Evolutionary conservation across 2,113 vertebrate species (phyloP), one percentile per base, ranked within the genome.

Genomic region (Elaphurus davidianus): DNA sequence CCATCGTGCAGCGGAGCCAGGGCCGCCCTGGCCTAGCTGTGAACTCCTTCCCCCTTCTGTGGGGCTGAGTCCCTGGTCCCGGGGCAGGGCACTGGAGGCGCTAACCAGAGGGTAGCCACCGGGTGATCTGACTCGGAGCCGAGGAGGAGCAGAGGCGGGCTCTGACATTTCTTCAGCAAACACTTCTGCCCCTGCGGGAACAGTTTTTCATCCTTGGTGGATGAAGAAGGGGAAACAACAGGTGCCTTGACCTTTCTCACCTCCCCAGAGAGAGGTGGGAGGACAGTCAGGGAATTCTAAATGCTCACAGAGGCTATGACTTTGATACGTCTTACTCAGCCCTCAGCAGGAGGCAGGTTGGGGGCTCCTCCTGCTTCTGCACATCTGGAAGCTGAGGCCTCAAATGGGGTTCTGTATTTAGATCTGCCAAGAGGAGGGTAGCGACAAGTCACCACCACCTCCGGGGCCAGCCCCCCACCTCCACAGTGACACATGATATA

Each of bases 391-490:
- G 27, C 50, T 64, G 81, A 30, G 52, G n/a, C 71, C 23, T 81
- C 87, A 92, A 30, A 92, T 13, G 59, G 21, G 60, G 71, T 55
- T 55, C 96, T 97, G 92, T 90, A 92, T 93, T 98, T 98, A 98
- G 87, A 84, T 1, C 19, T 3, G 1, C 76, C 47, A 62, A 23
- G n/a, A 92, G 15, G 33, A 87, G 83, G 64, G 23, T 76, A 30
- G 71, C 30, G 23, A 62, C 62, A n/a, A 30, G n/a, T 97, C 95
- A 90, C 45, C 45, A 16, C 93, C 21, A 3, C 82, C 92, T 86
- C 55, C 85, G 19, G 92, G 40, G n/a, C 90, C 84, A 40, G 19
- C 87, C 87, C 82, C 92, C 96, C 50, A 57, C 97, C 96, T 97
- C 95, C 94, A 88, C 52, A 21, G 19, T 87, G 78, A 97, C 93